Evolutionary conservation across 92 coral and sea anemone genomes (phyloP), one percentile per base, ranked within the genome.

Genomic region (Nematostella vectensis): DNA sequence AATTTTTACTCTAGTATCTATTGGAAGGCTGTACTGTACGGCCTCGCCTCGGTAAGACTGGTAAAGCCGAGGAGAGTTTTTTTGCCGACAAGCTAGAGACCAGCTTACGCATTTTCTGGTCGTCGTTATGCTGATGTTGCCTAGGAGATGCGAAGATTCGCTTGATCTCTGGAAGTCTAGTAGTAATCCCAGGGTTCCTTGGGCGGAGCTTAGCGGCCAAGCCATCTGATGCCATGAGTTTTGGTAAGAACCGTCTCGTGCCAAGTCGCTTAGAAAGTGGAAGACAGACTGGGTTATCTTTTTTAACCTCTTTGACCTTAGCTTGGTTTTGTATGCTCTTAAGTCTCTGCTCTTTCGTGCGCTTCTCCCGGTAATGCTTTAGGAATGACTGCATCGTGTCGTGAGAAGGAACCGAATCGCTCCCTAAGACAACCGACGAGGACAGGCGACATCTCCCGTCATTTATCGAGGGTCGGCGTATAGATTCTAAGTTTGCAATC

Each of bases 311-410:
- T 20, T 61, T 70, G 3, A 68, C 2, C 40, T 29, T 45, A 1
- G 87, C 87, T 36, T 59, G 58, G 3, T 43, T 53, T 26, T 80
- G 87, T 3, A 80, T 51, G 27, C 47, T 74, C 29, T 68, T 74
- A 12, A 80, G 61, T 20, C 62, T 61, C n/a, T 60, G 33, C 27
- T 80, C 77, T 45, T 63, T 74, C 9, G 30, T 48, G 25, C 71
- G 58, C 15, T 57, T 47, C 55, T 68, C 81, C 26, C 64, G 50
- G 55, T 68, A 58, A 59, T 47, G 67, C 39, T 80, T 80, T 26
- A 63, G 25, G 45, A 60, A 80, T 33, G 72, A 68, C 10, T 29
- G 65, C 36, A 74, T 49, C 11, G 77, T 80, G 47, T 80, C 87
- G 37, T 80, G 73, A 1, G 69, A 48, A 1, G 67, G 75, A 29